Base-by-base conservation (phyloP, 1,140 invertebrate species). In the Eriocheir sinensis region DNA sequence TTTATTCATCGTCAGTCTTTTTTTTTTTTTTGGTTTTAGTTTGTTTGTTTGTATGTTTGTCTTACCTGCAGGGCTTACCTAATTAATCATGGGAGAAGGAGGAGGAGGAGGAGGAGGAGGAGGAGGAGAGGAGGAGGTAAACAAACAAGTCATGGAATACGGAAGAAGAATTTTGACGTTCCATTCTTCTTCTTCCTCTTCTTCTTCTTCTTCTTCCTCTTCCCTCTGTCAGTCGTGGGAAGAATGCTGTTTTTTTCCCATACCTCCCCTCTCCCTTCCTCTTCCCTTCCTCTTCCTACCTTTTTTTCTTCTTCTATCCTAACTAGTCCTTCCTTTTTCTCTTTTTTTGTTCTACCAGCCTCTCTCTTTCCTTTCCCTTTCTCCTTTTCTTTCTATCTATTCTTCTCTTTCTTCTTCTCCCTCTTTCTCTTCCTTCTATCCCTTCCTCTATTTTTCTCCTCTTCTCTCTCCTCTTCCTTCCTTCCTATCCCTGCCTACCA, bases 301-400 rank as follows among this genome's bases (percentile, higher is more conserved):
- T 86, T 30, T 40, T 2, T 41, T 17, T 32, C 0, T 12, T 86
- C 27, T 2, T 86, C 9, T 53, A 53, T n/a, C 15, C 4, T 12
- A 83, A n/a, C 2, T 34, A 15, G 12, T n/a, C 27, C 30, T 34
- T 34, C 30, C 30, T 83, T 34, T n/a, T 34, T 38, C 81, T 83
- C 81, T 83, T 38, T 83, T n/a, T n/a, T n/a, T n/a, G n/a, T n/a
- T n/a, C n/a, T n/a, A n/a, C n/a, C n/a, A n/a, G 4, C 36, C 81
- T 83, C 81, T n/a, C n/a, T 83, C 81, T n/a, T 38, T 83, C 80
- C n/a, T n/a, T 72, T n/a, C n/a, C 60, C n/a, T n/a, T 72, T n/a
- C n/a, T n/a, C n/a, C n/a, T 72, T 72, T 15, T 72, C 27, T n/a
- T 15, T 12, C 12, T n/a, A 12, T 15, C 12, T n/a, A 72, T 15